Evolutionary conservation across 2,797 vertebrate genomes (phyloP), one percentile per base, ranked within the genome.

Genomic region (Acropternis orthonyx): DNA sequence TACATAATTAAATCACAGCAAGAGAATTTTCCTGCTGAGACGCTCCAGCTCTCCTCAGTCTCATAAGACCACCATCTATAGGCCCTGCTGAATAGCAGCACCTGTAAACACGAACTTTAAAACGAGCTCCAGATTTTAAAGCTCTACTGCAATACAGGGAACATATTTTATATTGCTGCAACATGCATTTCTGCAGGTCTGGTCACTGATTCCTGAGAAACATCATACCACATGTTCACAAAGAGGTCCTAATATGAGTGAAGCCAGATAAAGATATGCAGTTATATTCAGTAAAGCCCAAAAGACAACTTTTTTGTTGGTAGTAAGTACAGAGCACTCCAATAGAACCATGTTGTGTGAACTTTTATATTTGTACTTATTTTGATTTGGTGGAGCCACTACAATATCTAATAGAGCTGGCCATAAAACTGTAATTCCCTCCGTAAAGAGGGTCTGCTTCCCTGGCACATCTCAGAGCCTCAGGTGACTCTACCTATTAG

Each of bases 11-110:
- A 43, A 32, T 10, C 6, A 3, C 10, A 78, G 66, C 24, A 67
- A 37, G 1, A 39, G 39, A 66, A 10, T 52, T 79, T 81, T 71
- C 36, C 58, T 71, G 27, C 43, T 43, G 12, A 73, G n/a, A 11
- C 49, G 19, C 23, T 76, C 26, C 36, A 66, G 14, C 36, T 43
- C 12, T 39, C 67, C 30, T 69, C 34, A 18, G 20, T 36, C n/a
- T 8, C 27, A 0, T 8, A 34, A 16, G 4, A 30, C 14, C 3
- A 14, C 66, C 32, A 17, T 22, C 36, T 18, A 5, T 2, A 71
- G 7, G 20, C 37, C 21, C n/a, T 80, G 32, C 24, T 88, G 6
- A 69, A 43, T 7, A 58, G 54, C 22, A 72, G 15, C 51, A 43
- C 12, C 5, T 24, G 1, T 26, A 73, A 76, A 66, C 13, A 36